Percentiles rank a stretch among this genome's conserved stretches.
Evolutionary conservation across 2,113 vertebrate species (phyloP).

Genomic region (Festucalex cinctus): DNA sequence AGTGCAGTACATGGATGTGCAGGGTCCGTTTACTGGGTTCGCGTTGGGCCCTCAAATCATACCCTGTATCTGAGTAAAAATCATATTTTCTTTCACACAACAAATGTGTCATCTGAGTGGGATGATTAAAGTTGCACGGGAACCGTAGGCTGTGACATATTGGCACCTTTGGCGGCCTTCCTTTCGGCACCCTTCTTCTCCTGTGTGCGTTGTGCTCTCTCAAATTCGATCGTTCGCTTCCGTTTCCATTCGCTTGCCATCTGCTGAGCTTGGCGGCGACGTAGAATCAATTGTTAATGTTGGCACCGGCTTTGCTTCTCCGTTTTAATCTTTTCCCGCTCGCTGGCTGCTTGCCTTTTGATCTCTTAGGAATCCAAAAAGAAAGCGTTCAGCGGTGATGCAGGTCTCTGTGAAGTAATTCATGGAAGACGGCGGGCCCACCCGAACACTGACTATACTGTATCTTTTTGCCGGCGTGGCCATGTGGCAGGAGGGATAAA

Average conservation of each 20-base stretch:
- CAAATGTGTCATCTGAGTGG: constrained; percentile 32
- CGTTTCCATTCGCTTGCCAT: constrained; percentile 59
- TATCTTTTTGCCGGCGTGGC: background rate
- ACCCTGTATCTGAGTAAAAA: background rate
- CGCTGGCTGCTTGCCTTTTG: constrained; percentile 20
- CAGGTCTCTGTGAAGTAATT: background rate
- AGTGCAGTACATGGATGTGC: too few species aligned
- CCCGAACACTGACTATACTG: background rate
- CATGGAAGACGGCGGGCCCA: background rate
- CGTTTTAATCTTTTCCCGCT: constrained; percentile 21
- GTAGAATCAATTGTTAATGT: constrained; percentile 53
- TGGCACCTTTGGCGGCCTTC: constrained; percentile 1
- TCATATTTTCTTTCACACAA: constrained; percentile 7
- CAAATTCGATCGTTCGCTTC: constrained; percentile 45
- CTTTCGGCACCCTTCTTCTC: constrained; percentile 15
- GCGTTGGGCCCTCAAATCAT: background rate
- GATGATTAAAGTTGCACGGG: constrained; percentile 44
- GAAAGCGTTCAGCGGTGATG: background rate
- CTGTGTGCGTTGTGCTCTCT: constrained; percentile 31
- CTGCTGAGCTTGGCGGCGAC: constrained; percentile 58
- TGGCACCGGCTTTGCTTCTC: constrained; percentile 31
- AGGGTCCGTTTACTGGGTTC: background rate
- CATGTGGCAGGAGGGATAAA: background rate
- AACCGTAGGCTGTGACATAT: constrained; percentile 45
- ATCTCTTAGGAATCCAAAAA: constrained; percentile 3